phyloP scores from a whole-genome alignment of 2,888 invertebrate genomes.

The Teleiodes luculella region DNA sequence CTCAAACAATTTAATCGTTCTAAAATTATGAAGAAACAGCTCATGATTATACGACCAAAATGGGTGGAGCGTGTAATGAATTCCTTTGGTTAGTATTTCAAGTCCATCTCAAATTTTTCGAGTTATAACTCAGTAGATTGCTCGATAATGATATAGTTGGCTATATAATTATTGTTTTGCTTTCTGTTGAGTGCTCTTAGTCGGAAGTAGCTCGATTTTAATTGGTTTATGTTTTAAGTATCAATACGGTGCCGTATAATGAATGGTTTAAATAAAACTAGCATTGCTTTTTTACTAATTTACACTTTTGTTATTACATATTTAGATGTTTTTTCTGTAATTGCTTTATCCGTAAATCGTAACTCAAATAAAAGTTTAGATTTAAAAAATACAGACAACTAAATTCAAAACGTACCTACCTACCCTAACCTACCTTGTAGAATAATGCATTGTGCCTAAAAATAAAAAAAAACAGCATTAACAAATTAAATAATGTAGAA shows the following conservation, averaged over 20 bases:
- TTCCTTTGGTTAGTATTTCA: conserved; percentile 32
- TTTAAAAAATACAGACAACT: too few relatives aligned
- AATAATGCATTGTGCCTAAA: too few relatives aligned
- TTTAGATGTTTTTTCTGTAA: too few relatives aligned
- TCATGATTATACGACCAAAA: conserved; percentile 52
- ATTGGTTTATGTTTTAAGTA: conserved; percentile 5
- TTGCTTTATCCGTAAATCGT: too few relatives aligned
- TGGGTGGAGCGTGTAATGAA: conserved; percentile 55
- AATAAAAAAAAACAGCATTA: too few relatives aligned
- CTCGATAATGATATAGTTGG: conserved; percentile 12
- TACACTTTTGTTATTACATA: too few relatives aligned
- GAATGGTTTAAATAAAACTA: background rate
- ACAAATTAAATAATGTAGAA: background rate
- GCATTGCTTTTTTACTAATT: too few relatives aligned
- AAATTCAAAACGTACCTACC: too few relatives aligned
- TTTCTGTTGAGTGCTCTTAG: conserved; percentile 11
- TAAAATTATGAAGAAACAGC: conserved; percentile 39
- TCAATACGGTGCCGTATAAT: background rate
- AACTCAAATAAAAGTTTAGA: too few relatives aligned
- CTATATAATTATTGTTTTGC: conserved; percentile 18
- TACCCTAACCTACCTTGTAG: too few relatives aligned
- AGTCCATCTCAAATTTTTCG: conserved; percentile 34
- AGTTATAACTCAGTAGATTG: conserved; percentile 29
- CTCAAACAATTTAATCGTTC: conserved; percentile 36
- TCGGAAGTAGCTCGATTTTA: conserved; percentile 7